Conservation (phyloP, 2,888 invertebrate genomes). For the Achlya flavicornis region DNA sequence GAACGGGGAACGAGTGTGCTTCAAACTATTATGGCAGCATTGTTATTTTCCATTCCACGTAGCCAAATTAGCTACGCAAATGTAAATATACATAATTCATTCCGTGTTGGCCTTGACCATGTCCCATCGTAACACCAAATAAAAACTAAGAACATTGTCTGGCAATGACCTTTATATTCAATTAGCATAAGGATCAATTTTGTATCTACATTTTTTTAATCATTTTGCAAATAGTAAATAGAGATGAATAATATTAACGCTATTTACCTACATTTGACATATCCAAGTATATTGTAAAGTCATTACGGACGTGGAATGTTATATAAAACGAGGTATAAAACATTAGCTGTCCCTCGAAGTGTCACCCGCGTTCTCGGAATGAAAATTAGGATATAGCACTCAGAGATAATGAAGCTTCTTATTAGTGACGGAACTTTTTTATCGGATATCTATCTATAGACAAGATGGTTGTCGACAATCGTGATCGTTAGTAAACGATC, state of each 20-base stretch:
- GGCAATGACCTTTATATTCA: not conserved
- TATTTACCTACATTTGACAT: not conserved
- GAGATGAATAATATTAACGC: not conserved
- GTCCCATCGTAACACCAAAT: conserved; percentile 25
- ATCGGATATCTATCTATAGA: no score
- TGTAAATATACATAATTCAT: conserved; percentile 13
- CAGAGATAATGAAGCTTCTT: no score
- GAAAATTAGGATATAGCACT: no score
- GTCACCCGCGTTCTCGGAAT: no score
- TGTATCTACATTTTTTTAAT: not conserved
- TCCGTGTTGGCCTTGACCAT: conserved; percentile 30
- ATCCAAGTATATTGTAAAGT: no score
- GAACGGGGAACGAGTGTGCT: not conserved
- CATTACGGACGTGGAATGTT: no score
- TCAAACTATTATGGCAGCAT: not conserved
- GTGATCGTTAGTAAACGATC: no score
- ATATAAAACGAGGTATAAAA: no score
- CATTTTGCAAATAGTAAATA: not conserved
- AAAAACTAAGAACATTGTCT: conserved; percentile 7
- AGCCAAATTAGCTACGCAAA: conserved; percentile 1
- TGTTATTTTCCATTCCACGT: not conserved
- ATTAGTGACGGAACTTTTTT: no score
- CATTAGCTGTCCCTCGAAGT: no score
- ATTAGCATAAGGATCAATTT: not conserved
- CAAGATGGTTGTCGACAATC: no score